Base-by-base conservation (phyloP, 1,140 invertebrate species). In the Drosophila ananassae region DNA sequence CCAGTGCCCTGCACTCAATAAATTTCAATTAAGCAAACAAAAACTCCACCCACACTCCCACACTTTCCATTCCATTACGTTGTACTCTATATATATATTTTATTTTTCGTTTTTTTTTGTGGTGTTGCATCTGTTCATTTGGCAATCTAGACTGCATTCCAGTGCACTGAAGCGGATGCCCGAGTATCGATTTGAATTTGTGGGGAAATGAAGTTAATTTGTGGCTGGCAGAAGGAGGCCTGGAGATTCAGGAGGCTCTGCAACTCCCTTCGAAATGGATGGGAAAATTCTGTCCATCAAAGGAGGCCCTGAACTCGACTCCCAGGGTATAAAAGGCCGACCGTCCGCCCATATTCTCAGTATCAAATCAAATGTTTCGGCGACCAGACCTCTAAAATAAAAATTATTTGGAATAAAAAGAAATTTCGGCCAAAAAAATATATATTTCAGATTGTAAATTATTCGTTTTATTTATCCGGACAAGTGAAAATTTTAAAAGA, bases 11-110 rank as follows among this genome's bases (percentile, higher is more conserved):
- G 72, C 80, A 84, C 69, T 84, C 67, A 79, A 84, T 84, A 84
- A 85, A 84, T 84, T 84, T 84, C 77, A 84, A 84, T 84, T 84
- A 84, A 53, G 66, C 72, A 76, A 71, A 69, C 52, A 69, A 52
- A 48, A 53, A 69, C 32, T 56, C 41, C 41, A 13, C 61, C 24
- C 54, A 48, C 57, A 39, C 51, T 48, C 47, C 21, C 52, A 32
- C 22, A n/a, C 32, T 64, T 67, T 53, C 47, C 13, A 44, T 24
- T 44, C 59, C 47, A 63, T 66, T 63, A 62, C 13, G 8, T 59
- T n/a, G 3, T n/a, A 13, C 6, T 13, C 8, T 34, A 10, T 34
- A 10, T 32, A 9, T 10, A 9, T 8, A 2, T 10, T 10, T 32
- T 32, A 48, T 30, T 66, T 61, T 28, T 64, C 48, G 8, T 66